A percentile compares a stretch with the other conserved stretches of the same genome.
phyloP scores from a whole-genome alignment of 2,888 invertebrate species.

The Gymnoscelis rufifasciata region DNA sequence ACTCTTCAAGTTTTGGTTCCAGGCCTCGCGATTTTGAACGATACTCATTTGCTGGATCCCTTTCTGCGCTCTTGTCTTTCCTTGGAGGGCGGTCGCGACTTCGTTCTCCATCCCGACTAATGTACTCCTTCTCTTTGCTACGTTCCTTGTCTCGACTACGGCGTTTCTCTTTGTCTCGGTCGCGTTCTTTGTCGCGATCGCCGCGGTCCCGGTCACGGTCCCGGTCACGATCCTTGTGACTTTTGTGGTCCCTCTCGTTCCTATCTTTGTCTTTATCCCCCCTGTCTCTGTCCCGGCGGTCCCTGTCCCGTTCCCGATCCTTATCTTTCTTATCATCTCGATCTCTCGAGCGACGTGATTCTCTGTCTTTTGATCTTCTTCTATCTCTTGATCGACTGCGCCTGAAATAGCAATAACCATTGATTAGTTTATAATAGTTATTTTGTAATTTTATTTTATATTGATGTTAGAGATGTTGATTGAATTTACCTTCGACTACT shows the following conservation, averaged over 20 bases:
- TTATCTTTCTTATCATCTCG: slow-evolving; percentile 67
- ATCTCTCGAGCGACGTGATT: slow-evolving; percentile 77
- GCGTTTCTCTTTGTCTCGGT: slow-evolving; percentile 68
- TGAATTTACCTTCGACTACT: slow-evolving; percentile 54
- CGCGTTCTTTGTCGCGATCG: slow-evolving; percentile 39
- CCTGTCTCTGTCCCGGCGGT: slow-evolving; percentile 49
- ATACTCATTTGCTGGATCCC: slow-evolving; percentile 55
- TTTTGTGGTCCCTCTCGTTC: slow-evolving; percentile 40
- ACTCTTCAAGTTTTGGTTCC: slow-evolving; percentile 82
- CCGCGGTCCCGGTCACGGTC: slow-evolving; percentile 15
- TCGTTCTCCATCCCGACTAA: slow-evolving; percentile 45
- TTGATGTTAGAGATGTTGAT: too few relatives aligned
- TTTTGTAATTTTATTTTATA: too few relatives aligned
- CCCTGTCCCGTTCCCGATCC: slow-evolving; percentile 49
- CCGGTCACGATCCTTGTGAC: slow-evolving; percentile 38
- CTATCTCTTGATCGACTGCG: slow-evolving; percentile 66
- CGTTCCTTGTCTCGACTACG: slow-evolving; percentile 50
- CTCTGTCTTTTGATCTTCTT: slow-evolving; percentile 81
- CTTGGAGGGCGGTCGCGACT: slow-evolving; percentile 40
- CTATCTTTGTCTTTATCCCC: slow-evolving; percentile 64
- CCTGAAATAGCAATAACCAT: slow-evolving; percentile 35
- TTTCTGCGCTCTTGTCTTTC: slow-evolving; percentile 56
- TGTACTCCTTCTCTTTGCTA: slow-evolving; percentile 43
- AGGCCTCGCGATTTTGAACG: slow-evolving; percentile 73
- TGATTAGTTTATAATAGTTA: too few relatives aligned